Percentiles rank a stretch among this genome's conserved stretches.
These are phyloP conservation scores for Rhadinocentrus ornatus DNA, from an alignment of 2,797 vertebrate genomes.

Conservation along the genomic window DNA sequence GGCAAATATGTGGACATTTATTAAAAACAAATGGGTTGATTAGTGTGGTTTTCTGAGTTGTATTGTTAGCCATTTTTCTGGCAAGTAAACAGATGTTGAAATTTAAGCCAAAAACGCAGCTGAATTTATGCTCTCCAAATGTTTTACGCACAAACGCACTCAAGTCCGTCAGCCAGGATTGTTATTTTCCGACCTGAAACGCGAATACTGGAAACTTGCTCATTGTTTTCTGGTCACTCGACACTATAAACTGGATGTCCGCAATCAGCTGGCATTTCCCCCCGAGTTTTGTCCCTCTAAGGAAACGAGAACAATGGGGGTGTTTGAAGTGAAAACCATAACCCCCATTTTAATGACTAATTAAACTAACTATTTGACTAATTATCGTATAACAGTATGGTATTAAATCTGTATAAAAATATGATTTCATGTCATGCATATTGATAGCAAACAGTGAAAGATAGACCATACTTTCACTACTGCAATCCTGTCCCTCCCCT, in stretches of 20 bases:
- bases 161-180: not conserved
- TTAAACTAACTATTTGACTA: not conserved
- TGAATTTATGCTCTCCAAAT: not conserved
- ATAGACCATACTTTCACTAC: conserved; percentile 37
- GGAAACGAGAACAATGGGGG: conserved; percentile 76
- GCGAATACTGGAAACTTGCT: not conserved
- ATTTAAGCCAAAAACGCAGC: not conserved
- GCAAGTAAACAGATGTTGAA: not conserved
- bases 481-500: conserved; percentile 23
- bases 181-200: not conserved
- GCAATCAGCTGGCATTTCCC: conserved; percentile 66
- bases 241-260: conserved; percentile 61
- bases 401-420: not conserved
- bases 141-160: conserved; percentile 40
- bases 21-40: not conserved
- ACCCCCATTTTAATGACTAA: not conserved
- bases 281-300: conserved; percentile 62
- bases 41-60: not conserved
- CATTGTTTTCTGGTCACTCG: conserved; percentile 51
- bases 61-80: not conserved
- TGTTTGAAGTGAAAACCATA: conserved; percentile 44
- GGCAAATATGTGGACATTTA: not conserved
- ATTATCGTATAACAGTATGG: not conserved
- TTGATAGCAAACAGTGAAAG: conserved; percentile 26
- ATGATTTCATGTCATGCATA: not conserved